Percentiles rank a stretch among this genome's conserved stretches.
Conservation (phyloP, 1,140 invertebrate genomes). For the Macrostomum lignano region DNA sequence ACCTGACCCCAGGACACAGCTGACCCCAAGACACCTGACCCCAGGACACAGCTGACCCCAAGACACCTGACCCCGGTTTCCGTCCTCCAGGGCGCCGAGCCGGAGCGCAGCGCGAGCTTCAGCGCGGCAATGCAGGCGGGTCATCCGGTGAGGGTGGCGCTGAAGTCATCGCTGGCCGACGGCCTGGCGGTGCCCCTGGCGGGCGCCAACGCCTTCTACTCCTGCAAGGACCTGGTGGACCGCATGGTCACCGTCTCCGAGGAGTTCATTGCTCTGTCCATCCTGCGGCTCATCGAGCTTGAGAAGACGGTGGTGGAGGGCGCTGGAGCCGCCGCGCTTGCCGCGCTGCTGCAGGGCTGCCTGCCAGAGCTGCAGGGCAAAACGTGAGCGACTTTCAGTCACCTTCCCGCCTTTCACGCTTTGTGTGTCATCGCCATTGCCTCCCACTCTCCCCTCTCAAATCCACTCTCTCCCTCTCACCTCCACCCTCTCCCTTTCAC, state of each 20-base stretch:
- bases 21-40: too few species aligned
- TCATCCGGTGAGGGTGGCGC: constrained; percentile 37
- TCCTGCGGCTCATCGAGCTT: constrained; percentile 50
- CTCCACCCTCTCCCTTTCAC: too few species aligned
- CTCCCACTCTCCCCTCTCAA: too few species aligned
- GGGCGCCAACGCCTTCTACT: constrained; percentile 56
- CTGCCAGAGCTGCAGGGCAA: constrained; percentile 54
- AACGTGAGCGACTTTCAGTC: too few species aligned
- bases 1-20: too few species aligned
- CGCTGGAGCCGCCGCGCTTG: constrained; percentile 54
- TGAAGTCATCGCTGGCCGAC: constrained; percentile 52
- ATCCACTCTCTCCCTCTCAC: too few species aligned
- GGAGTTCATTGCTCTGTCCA: constrained; percentile 49
- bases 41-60: too few species aligned
- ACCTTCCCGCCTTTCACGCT: too few species aligned
- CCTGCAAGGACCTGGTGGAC: constrained; percentile 44
- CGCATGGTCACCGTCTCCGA: constrained; percentile 32
- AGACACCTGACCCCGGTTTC: too few species aligned
- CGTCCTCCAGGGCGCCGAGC: constrained; percentile 62
- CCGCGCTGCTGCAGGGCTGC: constrained; percentile 50
- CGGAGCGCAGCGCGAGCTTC: constrained; percentile 60
- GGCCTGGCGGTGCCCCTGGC: constrained; percentile 62
- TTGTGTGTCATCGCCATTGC: too few species aligned
- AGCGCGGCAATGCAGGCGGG: constrained; percentile 39
- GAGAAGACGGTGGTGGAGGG: constrained; percentile 74